Evolutionary conservation across 1,140 invertebrate species (phyloP), one percentile per base, ranked within the genome.

Genomic region (Anastatus disparis): DNA sequence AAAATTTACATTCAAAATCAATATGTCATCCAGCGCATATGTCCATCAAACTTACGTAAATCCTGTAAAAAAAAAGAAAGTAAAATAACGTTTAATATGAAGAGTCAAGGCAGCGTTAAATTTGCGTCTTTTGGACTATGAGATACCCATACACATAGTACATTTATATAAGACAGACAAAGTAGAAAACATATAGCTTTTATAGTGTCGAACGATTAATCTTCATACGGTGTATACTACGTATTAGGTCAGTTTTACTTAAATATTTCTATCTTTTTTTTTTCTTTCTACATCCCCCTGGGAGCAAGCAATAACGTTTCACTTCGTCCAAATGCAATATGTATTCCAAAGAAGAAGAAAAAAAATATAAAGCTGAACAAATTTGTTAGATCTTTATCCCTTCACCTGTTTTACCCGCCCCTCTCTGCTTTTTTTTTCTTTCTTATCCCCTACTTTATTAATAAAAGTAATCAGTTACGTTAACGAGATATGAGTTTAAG

Each of bases 141-240:
- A n/a, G n/a, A n/a, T n/a, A n/a, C n/a, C n/a, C n/a, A n/a, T n/a
- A n/a, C n/a, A n/a, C n/a, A n/a, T n/a, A n/a, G n/a, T n/a, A n/a
- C n/a, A n/a, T n/a, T n/a, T n/a, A n/a, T n/a, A n/a, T n/a, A 38
- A 20, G 42, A 20, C n/a, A 10, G 40, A 27, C 26, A 46, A 27
- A 44, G 46, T 48, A 52, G 20, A 38, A 73, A 68, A 50, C 72
- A 70, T 77, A 77, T 79, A 76, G 77, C 78, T 79, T n/a, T 79
- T 79, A 79, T 79, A 78, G 76, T 78, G 75, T 66, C 40, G 76
- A 75, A 78, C 80, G 79, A 83, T 83, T 83, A 83, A 83, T 83
- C 81, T 83, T 83, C 80, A 79, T 81, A 77, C 76, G 75, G 67
- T 68, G 72, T 75, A 75, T 71, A 67, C 73, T 73, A 77, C 53